Evolutionary conservation across 2,797 vertebrate genomes (phyloP), one percentile per base, ranked within the genome.

Genomic region (Acipenser transmontanus): DNA sequence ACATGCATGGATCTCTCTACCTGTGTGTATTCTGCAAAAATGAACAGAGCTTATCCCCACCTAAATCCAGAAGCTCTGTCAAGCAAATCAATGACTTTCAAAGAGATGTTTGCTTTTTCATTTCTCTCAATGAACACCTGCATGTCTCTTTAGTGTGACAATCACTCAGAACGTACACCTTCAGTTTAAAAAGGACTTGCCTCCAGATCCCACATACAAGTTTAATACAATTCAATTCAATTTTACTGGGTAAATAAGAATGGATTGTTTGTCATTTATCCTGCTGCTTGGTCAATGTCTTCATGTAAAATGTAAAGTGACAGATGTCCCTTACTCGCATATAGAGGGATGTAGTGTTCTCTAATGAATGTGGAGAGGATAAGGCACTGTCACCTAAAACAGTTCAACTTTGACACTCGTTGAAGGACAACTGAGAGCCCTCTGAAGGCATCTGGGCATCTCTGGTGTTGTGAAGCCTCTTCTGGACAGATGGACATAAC

Each of bases 251-350:
- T 83, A 87, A 86, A 87, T 84, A 83, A 87, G 83, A 81, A 86
- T 86, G 81, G 82, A 87, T 86, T 85, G 84, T 86, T 81, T 87
- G 84, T 77, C 83, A 68, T 76, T 87, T 86, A 85, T 79, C 69
- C 73, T 56, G 49, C 75, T 83, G 77, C 74, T 78, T 69, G 50
- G 71, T 77, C 80, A 83, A 71, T 69, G 82, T 80, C 81, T 69
- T 68, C 74, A 69, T 67, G 66, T 78, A 81, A 86, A 85, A 87
- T 86, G 75, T 80, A 80, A 87, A 86, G 83, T 87, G 84, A 87
- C 83, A 86, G 79, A 80, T 71, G 75, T 77, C 73, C 77, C 69
- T 76, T 54, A 76, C 70, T 73, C 61, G 50, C 72, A 71, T 65
- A 66, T 67, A 63, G 70, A 74, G 78, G 72, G 70, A 70, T 74